Evolutionary conservation across 2,113 vertebrate genomes (phyloP).

Genomic region (Ramphastos sulfuratus): DNA sequence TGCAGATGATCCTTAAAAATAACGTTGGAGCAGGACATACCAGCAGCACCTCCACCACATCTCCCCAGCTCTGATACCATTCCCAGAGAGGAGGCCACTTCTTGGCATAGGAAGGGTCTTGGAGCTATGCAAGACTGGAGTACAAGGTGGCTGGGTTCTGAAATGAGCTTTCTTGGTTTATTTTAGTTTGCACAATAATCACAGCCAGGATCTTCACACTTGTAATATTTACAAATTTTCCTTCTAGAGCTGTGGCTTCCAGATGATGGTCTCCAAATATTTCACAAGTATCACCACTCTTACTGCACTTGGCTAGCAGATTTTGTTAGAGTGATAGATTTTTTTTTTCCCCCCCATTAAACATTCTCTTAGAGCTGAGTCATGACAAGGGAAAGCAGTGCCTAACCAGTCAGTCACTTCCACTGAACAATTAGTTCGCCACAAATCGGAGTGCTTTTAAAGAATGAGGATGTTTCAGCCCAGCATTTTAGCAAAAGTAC

Average conservation of each 20-base stretch:
- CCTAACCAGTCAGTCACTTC: neutral
- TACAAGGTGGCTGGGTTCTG: rapidly evolving
- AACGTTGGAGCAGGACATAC: neutral
- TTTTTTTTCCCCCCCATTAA: neutral
- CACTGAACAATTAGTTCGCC: neutral
- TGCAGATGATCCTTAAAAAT: neutral
- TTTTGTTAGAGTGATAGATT: neutral
- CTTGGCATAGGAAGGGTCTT: neutral
- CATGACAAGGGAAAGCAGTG: too few relatives aligned
- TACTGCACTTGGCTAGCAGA: neutral
- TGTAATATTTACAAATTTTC: neutral
- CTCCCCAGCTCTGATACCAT: neutral
- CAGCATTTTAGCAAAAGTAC: neutral
- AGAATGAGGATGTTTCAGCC: neutral
- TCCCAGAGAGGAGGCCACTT: neutral
- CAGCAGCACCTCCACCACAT: neutral
- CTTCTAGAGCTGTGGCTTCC: neutral
- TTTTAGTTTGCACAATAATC: neutral
- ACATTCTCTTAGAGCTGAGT: neutral
- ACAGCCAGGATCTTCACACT: neutral
- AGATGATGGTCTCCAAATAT: neutral
- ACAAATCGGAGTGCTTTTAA: neutral
- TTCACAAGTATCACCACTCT: neutral
- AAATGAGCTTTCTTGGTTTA: neutral
- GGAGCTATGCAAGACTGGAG: neutral